phyloP scores from a whole-genome alignment of 2,888 invertebrate genomes.

The Lypha dubia region DNA sequence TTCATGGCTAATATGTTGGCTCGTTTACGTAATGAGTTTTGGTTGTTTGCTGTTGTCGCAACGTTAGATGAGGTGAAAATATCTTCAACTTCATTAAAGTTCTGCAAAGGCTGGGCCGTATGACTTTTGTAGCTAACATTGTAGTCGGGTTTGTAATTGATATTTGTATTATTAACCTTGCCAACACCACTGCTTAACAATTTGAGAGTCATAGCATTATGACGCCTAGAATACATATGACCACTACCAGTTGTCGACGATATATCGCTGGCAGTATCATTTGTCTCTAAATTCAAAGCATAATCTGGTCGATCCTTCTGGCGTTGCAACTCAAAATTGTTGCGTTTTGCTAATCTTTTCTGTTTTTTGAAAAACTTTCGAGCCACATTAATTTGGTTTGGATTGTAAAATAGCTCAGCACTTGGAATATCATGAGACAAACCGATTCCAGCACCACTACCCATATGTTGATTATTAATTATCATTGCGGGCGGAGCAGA shows the following conservation, averaged over 20 bases:
- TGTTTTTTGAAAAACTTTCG: conserved; percentile 96
- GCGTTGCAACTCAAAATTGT: conserved; percentile 86
- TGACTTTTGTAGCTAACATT: conserved; percentile 55
- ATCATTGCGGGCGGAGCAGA: conserved; percentile 69
- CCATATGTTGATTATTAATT: conserved; percentile 77
- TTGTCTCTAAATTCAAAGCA: conserved; percentile 61
- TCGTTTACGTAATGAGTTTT: conserved; percentile 51
- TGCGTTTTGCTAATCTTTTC: conserved; percentile 88
- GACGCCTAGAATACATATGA: conserved; percentile 80
- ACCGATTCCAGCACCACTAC: conserved; percentile 55
- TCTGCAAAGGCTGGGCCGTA: conserved; percentile 56
- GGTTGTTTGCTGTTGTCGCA: conserved; percentile 15
- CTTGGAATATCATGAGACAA: conserved; percentile 83
- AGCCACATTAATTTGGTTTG: conserved; percentile 96
- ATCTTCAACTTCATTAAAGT: conserved; percentile 58
- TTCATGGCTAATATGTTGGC: conserved; percentile 84
- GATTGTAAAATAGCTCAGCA: conserved; percentile 94
- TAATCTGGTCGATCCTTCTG: conserved; percentile 84
- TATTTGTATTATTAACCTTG: conserved; percentile 92
- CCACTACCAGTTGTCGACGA: conserved; percentile 84
- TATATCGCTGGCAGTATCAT: conserved; percentile 85
- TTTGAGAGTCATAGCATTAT: conserved; percentile 79
- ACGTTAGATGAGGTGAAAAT: conserved; percentile 32
- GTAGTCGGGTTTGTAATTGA: conserved; percentile 84
- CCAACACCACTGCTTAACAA: conserved; percentile 88